Percentiles rank a stretch among this genome's conserved stretches.
Evolutionary conservation across 2,888 invertebrate species (phyloP).

Genomic region (Idaea aversata): DNA sequence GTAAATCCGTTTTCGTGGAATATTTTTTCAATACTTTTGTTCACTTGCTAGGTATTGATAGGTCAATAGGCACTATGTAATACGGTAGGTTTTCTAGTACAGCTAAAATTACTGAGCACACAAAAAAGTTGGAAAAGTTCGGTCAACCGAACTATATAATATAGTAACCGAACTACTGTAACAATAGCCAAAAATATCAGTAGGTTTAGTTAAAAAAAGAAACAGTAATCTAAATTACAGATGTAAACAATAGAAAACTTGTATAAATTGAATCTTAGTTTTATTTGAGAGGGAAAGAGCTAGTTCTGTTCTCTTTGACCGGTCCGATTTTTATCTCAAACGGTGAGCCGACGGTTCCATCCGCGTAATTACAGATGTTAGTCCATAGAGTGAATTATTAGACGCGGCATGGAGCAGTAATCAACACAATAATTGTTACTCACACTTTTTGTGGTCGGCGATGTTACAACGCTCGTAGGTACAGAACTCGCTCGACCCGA

Average conservation of each 20-base stretch:
- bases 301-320: conserved; percentile 8
- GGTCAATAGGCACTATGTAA: too few species aligned
- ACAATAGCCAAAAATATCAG: too few species aligned
- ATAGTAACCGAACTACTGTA: too few species aligned
- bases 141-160: too few species aligned
- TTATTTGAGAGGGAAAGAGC: not conserved
- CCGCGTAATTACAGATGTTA: conserved; percentile 78
- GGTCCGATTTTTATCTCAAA: conserved; percentile 74
- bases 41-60: too few species aligned
- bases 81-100: too few species aligned
- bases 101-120: too few species aligned
- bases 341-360: conserved; percentile 74
- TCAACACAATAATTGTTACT: conserved; percentile 75
- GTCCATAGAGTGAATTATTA: conserved; percentile 76
- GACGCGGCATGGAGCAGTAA: conserved; percentile 67
- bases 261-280: not conserved
- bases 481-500: conserved; percentile 5
- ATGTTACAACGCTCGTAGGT: conserved; percentile 8
- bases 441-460: conserved; percentile 54
- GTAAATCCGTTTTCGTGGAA: too few species aligned
- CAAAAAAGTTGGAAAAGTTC: too few species aligned
- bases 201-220: too few species aligned
- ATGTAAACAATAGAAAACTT: not conserved
- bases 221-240: not conserved
- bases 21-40: too few species aligned